A percentile compares a stretch with the other conserved stretches of the same genome.
phyloP scores from a whole-genome alignment of 2,797 vertebrate genomes.

The Pseudochromis fuscus region DNA sequence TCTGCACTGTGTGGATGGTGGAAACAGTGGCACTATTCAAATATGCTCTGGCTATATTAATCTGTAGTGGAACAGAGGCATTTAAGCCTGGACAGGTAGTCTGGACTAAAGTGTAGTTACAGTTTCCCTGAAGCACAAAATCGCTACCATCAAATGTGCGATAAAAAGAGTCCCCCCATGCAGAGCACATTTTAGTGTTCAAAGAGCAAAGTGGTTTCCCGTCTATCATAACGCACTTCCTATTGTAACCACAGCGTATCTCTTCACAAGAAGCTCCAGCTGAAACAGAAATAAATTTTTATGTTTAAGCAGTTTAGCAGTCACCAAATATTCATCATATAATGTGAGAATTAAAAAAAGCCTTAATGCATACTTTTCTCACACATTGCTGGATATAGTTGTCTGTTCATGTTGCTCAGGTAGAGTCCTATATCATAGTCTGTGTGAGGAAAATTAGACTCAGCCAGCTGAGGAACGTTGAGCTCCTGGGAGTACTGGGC shows the following conservation, averaged over 20 bases:
- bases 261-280: constrained; percentile 34
- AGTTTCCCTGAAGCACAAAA: constrained; percentile 44
- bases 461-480: neutral
- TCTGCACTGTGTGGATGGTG: constrained; percentile 38
- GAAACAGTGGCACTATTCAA: constrained; percentile 34
- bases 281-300: neutral
- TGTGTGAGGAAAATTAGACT: neutral
- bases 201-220: constrained; percentile 33
- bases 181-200: constrained; percentile 44
- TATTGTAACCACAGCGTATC: constrained; percentile 33
- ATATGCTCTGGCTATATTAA: constrained; percentile 48
- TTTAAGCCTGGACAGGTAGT: constrained; percentile 42
- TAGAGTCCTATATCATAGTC: constrained; percentile 19
- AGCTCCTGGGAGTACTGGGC: constrained; percentile 9
- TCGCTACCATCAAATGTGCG: constrained; percentile 45
- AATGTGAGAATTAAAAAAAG: neutral
- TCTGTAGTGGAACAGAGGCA: constrained; percentile 36
- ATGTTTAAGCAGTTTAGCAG: no score
- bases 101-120: constrained; percentile 52
- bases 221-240: constrained; percentile 30
- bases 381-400: constrained; percentile 29
- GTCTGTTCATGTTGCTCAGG: constrained; percentile 38
- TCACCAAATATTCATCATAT: neutral
- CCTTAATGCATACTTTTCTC: constrained; percentile 13
- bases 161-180: constrained; percentile 45